Evolutionary conservation across 2,888 invertebrate genomes (phyloP), one percentile per base, ranked within the genome.

Genomic region (Cryptocephalus moraei): DNA sequence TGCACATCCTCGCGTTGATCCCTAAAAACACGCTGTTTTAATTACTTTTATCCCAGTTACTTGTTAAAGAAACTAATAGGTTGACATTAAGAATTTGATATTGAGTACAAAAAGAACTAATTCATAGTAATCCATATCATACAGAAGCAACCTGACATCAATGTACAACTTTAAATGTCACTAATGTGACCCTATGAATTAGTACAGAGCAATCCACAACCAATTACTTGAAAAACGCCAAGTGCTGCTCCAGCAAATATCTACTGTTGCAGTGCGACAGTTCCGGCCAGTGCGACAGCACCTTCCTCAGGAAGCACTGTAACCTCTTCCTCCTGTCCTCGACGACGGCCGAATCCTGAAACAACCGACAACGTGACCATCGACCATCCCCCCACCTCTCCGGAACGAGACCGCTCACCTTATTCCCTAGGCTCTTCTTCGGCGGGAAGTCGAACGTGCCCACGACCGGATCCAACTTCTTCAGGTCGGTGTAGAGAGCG

Each of bases 391-490:
- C 6, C 6, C 44, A 4, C 36, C 36, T 38, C 34, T 33, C 14
- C 46, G 6, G 36, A 4, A 12, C 12, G 2, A 9, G 9, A 2
- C n/a, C n/a, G 52, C 33, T 62, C 71, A 90, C 91, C 78, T 91
- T 90, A 71, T 91, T 93, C 32, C 94, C 88, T 58, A 96, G 78
- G 48, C 90, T 86, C 73, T 93, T 95, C 72, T 96, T 96, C 1
- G 92, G 93, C 8, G 96, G 95, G 73, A 96, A 94, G 65, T 91
- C 88, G 64, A 91, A 89, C 4, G 81, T 80, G 13, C 82, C 79
- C 44, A 93, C 81, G 49, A 83, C 75, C 1, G 85, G 79, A 65
- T 91, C 88, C 63, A 86, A 80, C 64, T 91, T 91, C 65, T 86
- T 89, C 39, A 94, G 73, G 57, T 86, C 83, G 51, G 81, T 80